Conservation (phyloP, 2,888 invertebrate genomes). For the Scotopteryx bipunctaria region DNA sequence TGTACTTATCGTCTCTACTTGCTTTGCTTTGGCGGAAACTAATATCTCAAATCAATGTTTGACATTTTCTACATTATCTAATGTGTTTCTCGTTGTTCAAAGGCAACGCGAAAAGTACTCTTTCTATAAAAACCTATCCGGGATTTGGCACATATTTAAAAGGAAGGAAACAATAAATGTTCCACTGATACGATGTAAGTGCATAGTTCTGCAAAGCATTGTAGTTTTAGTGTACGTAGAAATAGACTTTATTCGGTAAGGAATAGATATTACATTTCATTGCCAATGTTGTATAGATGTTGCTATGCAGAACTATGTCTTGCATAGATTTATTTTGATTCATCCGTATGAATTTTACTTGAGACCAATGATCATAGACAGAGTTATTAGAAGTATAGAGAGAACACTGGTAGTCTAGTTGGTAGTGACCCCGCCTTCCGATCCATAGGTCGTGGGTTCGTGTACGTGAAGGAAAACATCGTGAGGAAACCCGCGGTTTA, state of each 20-base stretch:
- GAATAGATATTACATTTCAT: slow-evolving; percentile 7
- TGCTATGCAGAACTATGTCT: slow-evolving; percentile 48
- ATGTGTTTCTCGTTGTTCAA: slow-evolving; percentile 45
- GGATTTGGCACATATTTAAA: slow-evolving; percentile 78
- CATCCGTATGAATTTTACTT: neutral
- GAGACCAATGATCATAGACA: too few relatives aligned
- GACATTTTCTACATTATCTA: slow-evolving; percentile 5
- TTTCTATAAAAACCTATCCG: slow-evolving; percentile 76
- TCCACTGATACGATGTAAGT: slow-evolving; percentile 63
- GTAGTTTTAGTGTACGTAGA: slow-evolving; percentile 25
- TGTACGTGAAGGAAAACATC: too few relatives aligned
- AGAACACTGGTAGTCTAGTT: too few relatives aligned
- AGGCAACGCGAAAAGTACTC: slow-evolving; percentile 67
- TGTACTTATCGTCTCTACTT: too few relatives aligned
- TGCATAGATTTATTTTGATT: slow-evolving; percentile 11
- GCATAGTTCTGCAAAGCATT: slow-evolving; percentile 79
- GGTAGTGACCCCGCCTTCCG: too few relatives aligned
- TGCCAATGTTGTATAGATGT: neutral
- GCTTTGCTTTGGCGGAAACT: too few relatives aligned
- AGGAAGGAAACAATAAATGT: slow-evolving; percentile 51
- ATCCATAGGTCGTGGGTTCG: too few relatives aligned
- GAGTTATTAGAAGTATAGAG: too few relatives aligned
- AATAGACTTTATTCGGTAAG: slow-evolving; percentile 5
- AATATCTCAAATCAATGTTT: too few relatives aligned
- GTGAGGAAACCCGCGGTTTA: too few relatives aligned